Evolutionary conservation across 2,888 invertebrate species (phyloP), one percentile per base, ranked within the genome.

Genomic region (Drosophila nr. fundita): DNA sequence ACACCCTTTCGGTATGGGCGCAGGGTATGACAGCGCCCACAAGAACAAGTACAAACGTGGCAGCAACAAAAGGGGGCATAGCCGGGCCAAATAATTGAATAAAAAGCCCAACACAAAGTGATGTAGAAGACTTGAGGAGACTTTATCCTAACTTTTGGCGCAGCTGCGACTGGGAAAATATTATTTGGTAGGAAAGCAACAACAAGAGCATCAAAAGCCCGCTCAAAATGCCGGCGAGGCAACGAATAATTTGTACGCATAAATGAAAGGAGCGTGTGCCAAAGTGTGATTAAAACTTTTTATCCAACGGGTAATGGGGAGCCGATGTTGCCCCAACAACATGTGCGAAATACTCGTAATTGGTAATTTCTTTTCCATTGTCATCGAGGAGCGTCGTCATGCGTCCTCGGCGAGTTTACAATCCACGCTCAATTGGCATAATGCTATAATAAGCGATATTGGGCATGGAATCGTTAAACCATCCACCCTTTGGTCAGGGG

Each of bases 201-300:
- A 59, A 29, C 38, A 32, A 45, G 42, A 64, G 69, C 70, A 68
- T 79, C 66, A 76, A 76, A 73, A 70, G 80, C 76, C 68, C 66
- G 68, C 70, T 64, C 45, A 73, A 80, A 81, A 66, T 68, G 65
- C 63, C 68, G 55, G 6, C 68, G 74, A 74, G 71, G 69, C 76
- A 68, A 62, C 83, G 78, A 77, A 85, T 88, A 83, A 84, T 89
- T 88, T 88, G 75, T 80, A 85, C 83, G 88, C 85, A 86, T 77
- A 77, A 87, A 90, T 77, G 86, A 77, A 78, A 75, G 75, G 72
- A 82, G 82, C 83, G 83, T 74, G 78, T 74, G 78, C 80, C 80
- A 78, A 86, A 85, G 86, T 87, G 88, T 88, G 86, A 87, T 90
- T 87, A 87, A 90, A 87, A 87, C 87, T 90, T 90, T 89, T 84